Percentiles rank a stretch among this genome's conserved stretches.
phyloP scores from a whole-genome alignment of 1,140 invertebrate genomes.

The Zaprionus ghesquierei region DNA sequence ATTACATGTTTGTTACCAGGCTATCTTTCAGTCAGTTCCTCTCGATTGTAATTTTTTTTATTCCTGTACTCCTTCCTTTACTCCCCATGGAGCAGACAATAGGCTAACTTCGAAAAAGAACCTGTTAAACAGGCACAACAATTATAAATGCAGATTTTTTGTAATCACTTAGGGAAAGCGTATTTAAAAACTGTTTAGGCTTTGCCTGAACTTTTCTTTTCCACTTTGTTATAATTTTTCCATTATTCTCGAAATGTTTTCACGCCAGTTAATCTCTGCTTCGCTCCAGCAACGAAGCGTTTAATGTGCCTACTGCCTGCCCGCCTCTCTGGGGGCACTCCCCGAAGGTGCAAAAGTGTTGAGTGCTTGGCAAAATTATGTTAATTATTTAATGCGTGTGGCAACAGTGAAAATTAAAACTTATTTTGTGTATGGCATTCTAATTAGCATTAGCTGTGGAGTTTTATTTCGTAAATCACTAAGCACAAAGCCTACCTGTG shows the following conservation, averaged over 20 bases:
- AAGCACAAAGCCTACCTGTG: slow-evolving; percentile 14
- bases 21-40: no score
- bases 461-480: slow-evolving; percentile 67
- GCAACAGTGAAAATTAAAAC: slow-evolving; percentile 53
- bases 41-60: no score
- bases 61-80: neutral
- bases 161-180: neutral
- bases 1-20: no score
- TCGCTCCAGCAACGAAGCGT: slow-evolving; percentile 60
- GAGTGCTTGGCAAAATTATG: slow-evolving; percentile 63
- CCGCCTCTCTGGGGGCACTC: slow-evolving; percentile 13
- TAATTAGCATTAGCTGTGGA: slow-evolving; percentile 68
- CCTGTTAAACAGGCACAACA: neutral
- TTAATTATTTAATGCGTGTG: slow-evolving; percentile 71
- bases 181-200: neutral
- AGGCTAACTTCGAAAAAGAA: no score
- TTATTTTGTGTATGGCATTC: slow-evolving; percentile 74
- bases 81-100: slow-evolving; percentile 38
- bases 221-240: slow-evolving; percentile 20
- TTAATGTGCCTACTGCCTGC: slow-evolving; percentile 47
- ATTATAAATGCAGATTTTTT: neutral
- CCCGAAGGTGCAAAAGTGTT: slow-evolving; percentile 73
- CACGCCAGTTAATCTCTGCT: slow-evolving; percentile 74
- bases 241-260: slow-evolving; percentile 59
- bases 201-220: neutral